Conservation (phyloP, 2,888 invertebrate genomes). For the Caenorhabditis sp. region DNA sequence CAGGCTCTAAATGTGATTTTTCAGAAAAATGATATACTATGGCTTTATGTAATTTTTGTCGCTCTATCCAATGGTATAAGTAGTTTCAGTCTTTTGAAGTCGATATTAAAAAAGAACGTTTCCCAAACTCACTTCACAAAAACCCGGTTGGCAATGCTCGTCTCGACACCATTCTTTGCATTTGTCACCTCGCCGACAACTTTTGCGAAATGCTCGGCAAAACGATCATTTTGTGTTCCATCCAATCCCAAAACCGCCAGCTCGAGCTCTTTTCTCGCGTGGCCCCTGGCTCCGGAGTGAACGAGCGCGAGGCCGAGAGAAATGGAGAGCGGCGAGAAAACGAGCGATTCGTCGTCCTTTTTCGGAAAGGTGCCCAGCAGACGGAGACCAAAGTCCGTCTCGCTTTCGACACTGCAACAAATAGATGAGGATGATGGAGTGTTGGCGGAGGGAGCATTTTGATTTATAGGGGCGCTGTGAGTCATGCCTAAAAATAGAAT, state of each 20-base stretch:
- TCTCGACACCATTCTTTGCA: conserved; percentile 19
- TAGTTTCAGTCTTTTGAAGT: too few species aligned
- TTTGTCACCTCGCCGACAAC: not conserved
- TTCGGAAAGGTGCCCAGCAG: conserved; percentile 30
- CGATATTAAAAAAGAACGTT: not conserved
- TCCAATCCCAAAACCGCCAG: not conserved
- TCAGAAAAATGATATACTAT: too few species aligned
- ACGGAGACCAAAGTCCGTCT: conserved; percentile 42
- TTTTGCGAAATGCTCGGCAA: conserved; percentile 6
- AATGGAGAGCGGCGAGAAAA: conserved; percentile 68
- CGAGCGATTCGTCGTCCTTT: conserved; percentile 35
- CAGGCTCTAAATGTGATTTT: too few species aligned
- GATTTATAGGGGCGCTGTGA: not conserved
- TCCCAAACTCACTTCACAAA: conserved; percentile 26
- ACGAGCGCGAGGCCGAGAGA: conserved; percentile 65
- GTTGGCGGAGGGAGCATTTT: conserved; percentile 3
- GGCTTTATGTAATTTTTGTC: too few species aligned
- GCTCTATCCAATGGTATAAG: too few species aligned
- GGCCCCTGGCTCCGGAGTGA: conserved; percentile 59
- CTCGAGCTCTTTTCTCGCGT: not conserved
- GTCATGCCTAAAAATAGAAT: conserved; percentile 14
- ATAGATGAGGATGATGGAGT: conserved; percentile 1
- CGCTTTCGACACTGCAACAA: conserved; percentile 20
- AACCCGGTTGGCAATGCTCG: conserved; percentile 20
- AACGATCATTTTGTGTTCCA: not conserved